Evolutionary conservation across 2,113 vertebrate species (phyloP).

Genomic region (Rhadina sibilatrix): DNA sequence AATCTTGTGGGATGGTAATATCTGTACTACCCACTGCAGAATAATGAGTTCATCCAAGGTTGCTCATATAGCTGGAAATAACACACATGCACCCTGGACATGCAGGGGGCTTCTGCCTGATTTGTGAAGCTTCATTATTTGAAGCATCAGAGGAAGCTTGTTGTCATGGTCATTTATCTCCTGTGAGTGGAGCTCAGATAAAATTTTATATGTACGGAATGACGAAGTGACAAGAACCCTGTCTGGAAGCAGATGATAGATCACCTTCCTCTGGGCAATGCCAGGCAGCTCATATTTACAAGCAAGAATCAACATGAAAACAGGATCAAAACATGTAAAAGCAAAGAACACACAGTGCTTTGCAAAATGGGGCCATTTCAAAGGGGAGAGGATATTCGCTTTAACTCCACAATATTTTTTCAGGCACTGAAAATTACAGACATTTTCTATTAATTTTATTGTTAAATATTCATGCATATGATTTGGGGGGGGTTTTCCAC

Average conservation of each 20-base stretch:
- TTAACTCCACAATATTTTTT: background rate
- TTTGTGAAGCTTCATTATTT: conserved; percentile 38
- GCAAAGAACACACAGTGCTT: background rate
- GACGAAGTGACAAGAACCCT: background rate
- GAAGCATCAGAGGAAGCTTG: background rate
- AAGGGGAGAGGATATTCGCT: background rate
- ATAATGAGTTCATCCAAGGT: conserved; percentile 59
- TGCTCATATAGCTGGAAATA: conserved; percentile 12
- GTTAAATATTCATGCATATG: background rate
- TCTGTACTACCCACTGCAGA: conserved; percentile 17
- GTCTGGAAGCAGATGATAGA: background rate
- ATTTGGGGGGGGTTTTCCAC: background rate
- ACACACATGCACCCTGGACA: background rate
- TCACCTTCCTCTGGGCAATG: background rate
- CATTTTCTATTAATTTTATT: background rate
- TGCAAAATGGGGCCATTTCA: background rate
- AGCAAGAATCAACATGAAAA: background rate
- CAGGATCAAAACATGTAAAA: background rate
- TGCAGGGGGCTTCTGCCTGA: background rate
- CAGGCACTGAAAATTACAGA: background rate
- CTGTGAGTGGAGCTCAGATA: background rate
- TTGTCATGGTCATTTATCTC: conserved; percentile 26
- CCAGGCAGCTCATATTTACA: background rate
- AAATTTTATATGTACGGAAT: background rate
- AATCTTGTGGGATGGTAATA: background rate